Evolutionary conservation across 2,113 vertebrate genomes (phyloP).

Genomic region (Colinus virginianus): DNA sequence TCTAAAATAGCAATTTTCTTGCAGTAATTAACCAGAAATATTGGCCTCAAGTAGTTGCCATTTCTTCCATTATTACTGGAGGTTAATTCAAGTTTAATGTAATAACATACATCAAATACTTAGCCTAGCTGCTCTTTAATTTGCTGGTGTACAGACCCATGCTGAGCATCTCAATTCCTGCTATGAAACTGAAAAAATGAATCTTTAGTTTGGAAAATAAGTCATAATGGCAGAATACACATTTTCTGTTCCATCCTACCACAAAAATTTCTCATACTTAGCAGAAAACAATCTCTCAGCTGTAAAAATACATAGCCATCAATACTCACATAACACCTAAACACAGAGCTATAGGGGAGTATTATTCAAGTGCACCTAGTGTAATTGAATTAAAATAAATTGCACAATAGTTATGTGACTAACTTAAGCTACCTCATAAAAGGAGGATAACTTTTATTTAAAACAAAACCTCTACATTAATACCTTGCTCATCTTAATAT

Average conservation of each 20-base stretch:
- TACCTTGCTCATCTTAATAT: not conserved
- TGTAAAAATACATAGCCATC: not conserved
- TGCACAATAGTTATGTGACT: not conserved
- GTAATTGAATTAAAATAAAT: not conserved
- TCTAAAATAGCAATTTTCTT: not conserved
- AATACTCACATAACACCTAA: not conserved
- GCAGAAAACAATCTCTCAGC: not conserved
- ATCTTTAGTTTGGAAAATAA: not conserved
- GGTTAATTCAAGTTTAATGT: not conserved
- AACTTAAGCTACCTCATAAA: not conserved
- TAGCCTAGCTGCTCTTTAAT: not conserved
- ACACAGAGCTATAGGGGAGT: not conserved
- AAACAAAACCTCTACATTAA: not conserved
- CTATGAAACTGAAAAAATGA: not conserved
- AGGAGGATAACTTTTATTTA: not conserved
- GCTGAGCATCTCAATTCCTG: not conserved
- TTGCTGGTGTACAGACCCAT: not conserved
- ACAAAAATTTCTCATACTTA: not conserved
- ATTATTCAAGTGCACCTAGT: not conserved
- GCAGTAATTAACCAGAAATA: not conserved
- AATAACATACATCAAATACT: not conserved
- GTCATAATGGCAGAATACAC: not conserved
- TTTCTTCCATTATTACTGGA: not conserved
- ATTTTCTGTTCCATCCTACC: not conserved
- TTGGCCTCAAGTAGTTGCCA: not conserved